phyloP scores from a whole-genome alignment of 2,113 vertebrate genomes.

The Ceratotherium simum region DNA sequence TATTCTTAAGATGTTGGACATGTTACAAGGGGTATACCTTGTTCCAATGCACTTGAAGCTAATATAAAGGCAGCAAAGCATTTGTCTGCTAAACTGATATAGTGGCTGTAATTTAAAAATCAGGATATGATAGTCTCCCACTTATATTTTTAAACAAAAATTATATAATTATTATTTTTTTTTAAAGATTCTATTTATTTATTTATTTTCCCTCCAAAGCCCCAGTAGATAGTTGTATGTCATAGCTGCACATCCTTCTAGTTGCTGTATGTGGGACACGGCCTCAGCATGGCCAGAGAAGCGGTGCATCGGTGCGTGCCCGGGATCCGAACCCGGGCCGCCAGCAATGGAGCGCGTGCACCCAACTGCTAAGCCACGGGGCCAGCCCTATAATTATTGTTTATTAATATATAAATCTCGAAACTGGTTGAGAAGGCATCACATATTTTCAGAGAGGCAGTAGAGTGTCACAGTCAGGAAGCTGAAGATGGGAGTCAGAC shows the following conservation, averaged over 20 bases:
- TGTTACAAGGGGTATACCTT: not conserved
- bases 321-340: too few relatives aligned
- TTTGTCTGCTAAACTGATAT: not conserved
- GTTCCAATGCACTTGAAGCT: not conserved
- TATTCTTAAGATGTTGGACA: not conserved
- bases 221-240: too few relatives aligned
- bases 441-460: not conserved
- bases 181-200: too few relatives aligned
- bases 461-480: not conserved
- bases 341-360: too few relatives aligned
- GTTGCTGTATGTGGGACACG: too few relatives aligned
- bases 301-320: too few relatives aligned
- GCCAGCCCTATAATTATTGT: not conserved
- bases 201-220: too few relatives aligned
- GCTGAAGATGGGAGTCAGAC: not conserved
- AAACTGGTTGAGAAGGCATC: not conserved
- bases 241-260: too few relatives aligned
- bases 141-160: constrained; percentile 47
- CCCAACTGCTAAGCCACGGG: too few relatives aligned
- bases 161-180: not conserved
- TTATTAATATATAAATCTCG: not conserved
- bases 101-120: constrained; percentile 18
- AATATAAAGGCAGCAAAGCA: not conserved
- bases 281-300: too few relatives aligned
- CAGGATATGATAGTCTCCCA: not conserved